Conservation (phyloP, 1,140 invertebrate genomes). For the Drosophila mojavensis region DNA sequence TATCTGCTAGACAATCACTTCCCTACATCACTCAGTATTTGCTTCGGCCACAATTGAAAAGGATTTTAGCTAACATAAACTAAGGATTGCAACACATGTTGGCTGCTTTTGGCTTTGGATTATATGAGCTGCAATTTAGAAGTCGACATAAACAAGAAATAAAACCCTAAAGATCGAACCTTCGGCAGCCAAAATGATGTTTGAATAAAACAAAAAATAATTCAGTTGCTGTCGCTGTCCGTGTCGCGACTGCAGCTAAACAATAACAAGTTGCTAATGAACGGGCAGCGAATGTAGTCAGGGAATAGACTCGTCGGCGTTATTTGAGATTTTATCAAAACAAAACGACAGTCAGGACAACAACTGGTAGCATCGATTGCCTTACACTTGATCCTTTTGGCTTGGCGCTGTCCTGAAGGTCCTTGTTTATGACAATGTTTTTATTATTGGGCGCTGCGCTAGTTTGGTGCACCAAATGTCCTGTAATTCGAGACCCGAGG, state of each 20-base stretch:
- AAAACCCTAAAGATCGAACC: constrained; percentile 3
- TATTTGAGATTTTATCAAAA: constrained; percentile 82
- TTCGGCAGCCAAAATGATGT: constrained; percentile 29
- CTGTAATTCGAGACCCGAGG: constrained; percentile 54
- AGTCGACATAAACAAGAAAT: constrained; percentile 64
- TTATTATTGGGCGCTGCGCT: constrained; percentile 58
- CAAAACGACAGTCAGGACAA: constrained; percentile 43
- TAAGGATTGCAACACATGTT: constrained; percentile 63
- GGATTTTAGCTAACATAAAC: constrained; percentile 22
- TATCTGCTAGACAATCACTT: not conserved
- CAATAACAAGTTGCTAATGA: constrained; percentile 68
- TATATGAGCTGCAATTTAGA: constrained; percentile 28
- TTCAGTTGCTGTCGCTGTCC: constrained; percentile 48
- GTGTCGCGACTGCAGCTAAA: constrained; percentile 57
- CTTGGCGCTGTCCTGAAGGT: constrained; percentile 60
- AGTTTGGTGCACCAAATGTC: constrained; percentile 48
- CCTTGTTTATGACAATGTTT: constrained; percentile 72
- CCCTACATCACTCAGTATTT: not conserved
- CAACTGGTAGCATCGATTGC: constrained; percentile 60
- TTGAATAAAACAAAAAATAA: constrained; percentile 21
- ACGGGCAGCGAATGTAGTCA: constrained; percentile 13
- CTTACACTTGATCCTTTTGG: constrained; percentile 49
- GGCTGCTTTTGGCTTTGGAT: constrained; percentile 26
- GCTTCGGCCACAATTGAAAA: not conserved
- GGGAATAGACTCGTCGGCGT: constrained; percentile 18